phyloP scores from a whole-genome alignment of 1,140 invertebrate genomes.

The Bacillus rossius region DNA sequence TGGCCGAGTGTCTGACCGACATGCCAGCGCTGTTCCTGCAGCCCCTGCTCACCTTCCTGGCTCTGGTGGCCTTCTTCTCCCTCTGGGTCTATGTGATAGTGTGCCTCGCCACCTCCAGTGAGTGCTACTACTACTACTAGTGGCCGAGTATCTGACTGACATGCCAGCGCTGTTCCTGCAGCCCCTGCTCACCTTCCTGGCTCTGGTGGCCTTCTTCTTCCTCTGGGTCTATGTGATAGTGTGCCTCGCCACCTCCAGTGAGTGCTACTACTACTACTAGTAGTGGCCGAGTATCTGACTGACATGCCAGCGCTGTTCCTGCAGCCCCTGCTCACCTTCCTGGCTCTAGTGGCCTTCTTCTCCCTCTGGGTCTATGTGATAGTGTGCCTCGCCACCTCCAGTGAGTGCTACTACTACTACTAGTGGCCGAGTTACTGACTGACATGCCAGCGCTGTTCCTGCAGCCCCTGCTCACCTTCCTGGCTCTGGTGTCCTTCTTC shows the following conservation, averaged over 20 bases:
- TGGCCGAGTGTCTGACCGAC: too few relatives aligned
- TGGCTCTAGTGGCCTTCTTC: slow-evolving; percentile 71
- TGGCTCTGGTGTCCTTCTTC: slow-evolving; percentile 71
- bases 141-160: too few relatives aligned
- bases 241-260: slow-evolving; percentile 63
- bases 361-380: slow-evolving; percentile 81
- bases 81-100: slow-evolving; percentile 81
- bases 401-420: too few relatives aligned
- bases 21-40: slow-evolving; percentile 84
- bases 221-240: slow-evolving; percentile 81
- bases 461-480: slow-evolving; percentile 82
- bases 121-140: too few relatives aligned
- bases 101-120: slow-evolving; percentile 63
- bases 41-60: slow-evolving; percentile 78
- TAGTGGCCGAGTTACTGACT: too few relatives aligned
- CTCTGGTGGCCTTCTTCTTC: slow-evolving; percentile 69
- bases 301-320: slow-evolving; percentile 80
- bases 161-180: slow-evolving; percentile 84
- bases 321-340: slow-evolving; percentile 82
- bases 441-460: slow-evolving; percentile 80
- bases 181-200: slow-evolving; percentile 78
- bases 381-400: slow-evolving; percentile 59
- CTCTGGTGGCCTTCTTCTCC: slow-evolving; percentile 69
- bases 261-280: too few relatives aligned
- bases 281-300: too few relatives aligned